Base-by-base conservation (phyloP, 2,797 vertebrate genomes). In the Urosaurus nigricauda region DNA sequence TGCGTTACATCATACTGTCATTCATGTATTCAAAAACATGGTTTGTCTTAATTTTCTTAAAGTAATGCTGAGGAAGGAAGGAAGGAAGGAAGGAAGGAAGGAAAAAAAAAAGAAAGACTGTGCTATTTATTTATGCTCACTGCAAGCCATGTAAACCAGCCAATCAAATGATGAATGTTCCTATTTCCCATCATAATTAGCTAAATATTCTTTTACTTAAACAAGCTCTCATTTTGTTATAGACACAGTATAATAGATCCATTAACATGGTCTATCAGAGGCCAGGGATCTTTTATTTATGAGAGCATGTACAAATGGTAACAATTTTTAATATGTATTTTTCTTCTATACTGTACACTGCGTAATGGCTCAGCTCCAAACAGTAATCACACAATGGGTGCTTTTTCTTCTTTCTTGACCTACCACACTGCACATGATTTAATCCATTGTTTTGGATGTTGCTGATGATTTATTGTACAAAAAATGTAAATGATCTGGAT, bases 401-500 rank as follows among this genome's bases (percentile, higher is more conserved):
- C 91, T 0, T 0, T 94, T 95, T 92, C 95, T 95, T 95, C 95
- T 92, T 95, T 94, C 93, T 74, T 97, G 96, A 97, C 97, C 97
- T 96, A 96, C 96, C 93, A 93, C 93, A 95, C 96, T 95, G 84
- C 96, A 93, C 92, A 94, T 97, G 97, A 97, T 97, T 97, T 96
- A 97, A 96, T 96, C 95, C 95, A 94, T 93, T 96, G 96, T 96
- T 97, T 96, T 87, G 96, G 96, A 96, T 96, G 95, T 95, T 96
- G 97, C 96, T 96, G 96, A 96, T 98, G 98, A 99, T 98, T 98
- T 98, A 98, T 98, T 97, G 96, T 96, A 97, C 81, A 92, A 98
- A 98, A 97, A 98, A 97, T 97, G 96, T 98, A 98, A 98, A 98
- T 98, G 98, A 98, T 98, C 97, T 97, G 96, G 97, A 96, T 97